Percentiles rank a stretch among this genome's conserved stretches.
Evolutionary conservation across 2,888 invertebrate genomes (phyloP).

Genomic region (Drosophila putrida): DNA sequence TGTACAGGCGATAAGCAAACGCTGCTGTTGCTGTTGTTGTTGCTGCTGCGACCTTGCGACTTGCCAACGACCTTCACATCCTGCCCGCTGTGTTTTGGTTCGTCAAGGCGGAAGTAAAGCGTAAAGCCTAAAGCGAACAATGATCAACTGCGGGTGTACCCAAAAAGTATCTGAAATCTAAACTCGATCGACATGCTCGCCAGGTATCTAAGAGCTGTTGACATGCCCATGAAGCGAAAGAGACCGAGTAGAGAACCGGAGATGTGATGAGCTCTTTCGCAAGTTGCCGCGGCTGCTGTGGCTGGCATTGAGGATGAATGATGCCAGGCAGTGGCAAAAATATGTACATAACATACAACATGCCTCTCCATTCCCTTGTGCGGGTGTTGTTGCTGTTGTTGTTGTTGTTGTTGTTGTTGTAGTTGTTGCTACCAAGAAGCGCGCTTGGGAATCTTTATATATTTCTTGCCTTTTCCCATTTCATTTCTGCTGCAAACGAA

Average conservation of each 20-base stretch:
- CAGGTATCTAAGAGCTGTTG: conserved; percentile 44
- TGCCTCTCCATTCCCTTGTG: background rate
- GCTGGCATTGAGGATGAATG: conserved; percentile 49
- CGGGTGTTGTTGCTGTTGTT: conserved; percentile 17
- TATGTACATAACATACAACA: conserved; percentile 15
- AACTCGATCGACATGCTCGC: conserved; percentile 26
- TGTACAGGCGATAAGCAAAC: conserved; percentile 54
- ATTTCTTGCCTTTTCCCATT: conserved; percentile 28
- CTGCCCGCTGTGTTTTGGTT: conserved; percentile 47
- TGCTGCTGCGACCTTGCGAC: conserved; percentile 59
- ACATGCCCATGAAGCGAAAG: conserved; percentile 14
- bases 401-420: conserved; percentile 39
- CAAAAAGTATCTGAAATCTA: conserved; percentile 42
- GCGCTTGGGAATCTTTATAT: conserved; percentile 72
- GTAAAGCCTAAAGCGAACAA: conserved; percentile 48
- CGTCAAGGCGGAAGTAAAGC: conserved; percentile 47
- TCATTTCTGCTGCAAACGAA: conserved; percentile 63
- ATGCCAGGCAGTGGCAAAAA: conserved; percentile 31
- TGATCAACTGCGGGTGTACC: conserved; percentile 27
- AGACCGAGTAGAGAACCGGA: conserved; percentile 1
- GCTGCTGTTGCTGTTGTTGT: background rate
- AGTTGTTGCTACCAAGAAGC: conserved; percentile 68
- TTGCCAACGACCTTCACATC: conserved; percentile 71
- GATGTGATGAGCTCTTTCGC: conserved; percentile 25
- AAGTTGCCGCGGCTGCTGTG: conserved; percentile 24